Conservation (phyloP, 2,888 invertebrate species). For the Lasioglossum marginatum region DNA sequence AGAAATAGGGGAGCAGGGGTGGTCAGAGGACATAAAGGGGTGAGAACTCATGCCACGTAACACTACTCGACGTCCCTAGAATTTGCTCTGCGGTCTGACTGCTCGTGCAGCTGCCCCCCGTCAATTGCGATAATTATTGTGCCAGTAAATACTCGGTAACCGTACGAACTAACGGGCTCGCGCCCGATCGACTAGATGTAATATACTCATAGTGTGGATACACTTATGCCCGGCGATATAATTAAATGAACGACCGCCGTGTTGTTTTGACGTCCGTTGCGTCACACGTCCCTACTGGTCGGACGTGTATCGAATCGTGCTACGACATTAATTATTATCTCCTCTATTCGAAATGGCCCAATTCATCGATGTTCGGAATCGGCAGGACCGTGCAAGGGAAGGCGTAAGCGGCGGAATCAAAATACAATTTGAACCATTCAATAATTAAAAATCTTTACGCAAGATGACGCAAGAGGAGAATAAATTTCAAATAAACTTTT, state of each 20-base stretch:
- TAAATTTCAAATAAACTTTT: too few species aligned
- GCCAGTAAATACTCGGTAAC: conserved; percentile 80
- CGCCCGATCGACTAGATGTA: conserved; percentile 52
- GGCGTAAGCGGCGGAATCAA: too few species aligned
- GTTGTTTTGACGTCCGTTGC: conserved; percentile 33
- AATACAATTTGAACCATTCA: too few species aligned
- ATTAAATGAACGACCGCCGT: conserved; percentile 71
- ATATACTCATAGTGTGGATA: conserved; percentile 57
- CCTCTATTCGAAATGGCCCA: not conserved
- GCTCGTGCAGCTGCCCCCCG: conserved; percentile 78
- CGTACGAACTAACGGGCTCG: conserved; percentile 67
- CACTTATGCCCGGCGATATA: conserved; percentile 68
- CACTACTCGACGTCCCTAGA: conserved; percentile 77
- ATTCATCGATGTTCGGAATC: not conserved
- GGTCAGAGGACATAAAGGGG: conserved; percentile 30
- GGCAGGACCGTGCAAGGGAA: too few species aligned
- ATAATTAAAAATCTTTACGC: too few species aligned
- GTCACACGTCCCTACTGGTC: not conserved
- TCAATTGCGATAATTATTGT: conserved; percentile 83
- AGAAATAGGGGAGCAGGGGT: conserved; percentile 15
- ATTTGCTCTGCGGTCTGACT: conserved; percentile 82
- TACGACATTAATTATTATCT: not conserved
- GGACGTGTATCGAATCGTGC: not conserved
- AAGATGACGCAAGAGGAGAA: too few species aligned
- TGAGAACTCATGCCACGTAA: conserved; percentile 65